Evolutionary conservation across 1,140 invertebrate species (phyloP), one percentile per base, ranked within the genome.

Genomic region (Laupala kohalensis): DNA sequence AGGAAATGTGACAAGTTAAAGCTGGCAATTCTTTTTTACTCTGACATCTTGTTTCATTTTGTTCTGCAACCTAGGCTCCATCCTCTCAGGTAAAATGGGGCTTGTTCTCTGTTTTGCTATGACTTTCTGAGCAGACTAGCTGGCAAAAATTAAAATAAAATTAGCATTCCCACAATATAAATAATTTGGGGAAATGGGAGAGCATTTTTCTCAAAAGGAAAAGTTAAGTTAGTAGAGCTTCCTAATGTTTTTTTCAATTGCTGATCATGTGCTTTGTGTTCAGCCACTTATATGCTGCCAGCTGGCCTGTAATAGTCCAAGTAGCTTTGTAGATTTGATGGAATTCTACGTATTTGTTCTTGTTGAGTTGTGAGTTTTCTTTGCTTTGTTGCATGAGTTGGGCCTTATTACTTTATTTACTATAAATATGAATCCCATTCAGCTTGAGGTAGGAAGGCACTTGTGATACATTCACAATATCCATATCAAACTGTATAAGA

Each of bases 1-100:
- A 71, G 29, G 19, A 64, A 28, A 67, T 68, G 29, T 53, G 37
- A 53, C 37, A 66, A 66, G 67, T 28, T 71, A 74, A 67, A 69
- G 69, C 76, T 77, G 73, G 78, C 76, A 78, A 78, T 77, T 77
- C 71, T 76, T 75, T 69, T 69, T 76, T 68, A 68, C 67, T 68
- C 28, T 68, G 67, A 68, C 67, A 37, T 68, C 29, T 68, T 78
- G 75, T 74, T 74, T 77, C 76, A 76, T 77, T 80, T 77, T 80
- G 67, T 83, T 80, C 80, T 83, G 85, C 86, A 84, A 85, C 84
- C 84, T 85, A 88, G 87, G 86, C 86, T 87, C 87, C 82, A 87
- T 88, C 84, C 82, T 88, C 83, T 87, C 87, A 88, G 87, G 87
- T 88, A 88, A 88, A 81, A 82, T 77, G 75, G 73, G 74, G 67